Conservation (phyloP, 2,888 invertebrate species). For the Sinodicranocentrus sp. region DNA sequence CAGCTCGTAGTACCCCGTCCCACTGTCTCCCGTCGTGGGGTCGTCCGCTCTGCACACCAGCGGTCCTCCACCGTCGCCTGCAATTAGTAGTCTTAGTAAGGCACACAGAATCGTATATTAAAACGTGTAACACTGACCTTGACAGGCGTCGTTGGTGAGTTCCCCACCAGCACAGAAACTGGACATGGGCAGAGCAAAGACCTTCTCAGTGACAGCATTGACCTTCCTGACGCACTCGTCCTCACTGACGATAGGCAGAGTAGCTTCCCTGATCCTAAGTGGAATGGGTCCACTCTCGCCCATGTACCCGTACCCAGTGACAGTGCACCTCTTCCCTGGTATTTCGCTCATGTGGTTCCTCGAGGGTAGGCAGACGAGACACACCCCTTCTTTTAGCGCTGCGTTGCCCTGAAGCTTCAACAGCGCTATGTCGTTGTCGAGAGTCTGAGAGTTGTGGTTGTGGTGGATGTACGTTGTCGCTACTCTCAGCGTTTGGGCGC, state of each 20-base stretch:
- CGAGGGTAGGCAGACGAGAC: constrained; percentile 92
- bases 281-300: constrained; percentile 94
- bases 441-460: constrained; percentile 95
- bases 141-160: constrained; percentile 94
- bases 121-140: constrained; percentile 81
- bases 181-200: constrained; percentile 94
- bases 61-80: constrained; percentile 69
- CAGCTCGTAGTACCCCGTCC: constrained; percentile 89
- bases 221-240: constrained; percentile 95
- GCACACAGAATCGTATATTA: too few relatives aligned
- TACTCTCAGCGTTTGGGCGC: constrained; percentile 92
- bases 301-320: constrained; percentile 96
- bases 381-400: constrained; percentile 91
- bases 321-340: constrained; percentile 92
- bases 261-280: constrained; percentile 91
- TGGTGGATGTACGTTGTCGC: constrained; percentile 97
- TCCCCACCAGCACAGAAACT: constrained; percentile 97
- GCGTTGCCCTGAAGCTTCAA: constrained; percentile 93
- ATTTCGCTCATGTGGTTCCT: constrained; percentile 87
- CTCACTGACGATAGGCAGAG: constrained; percentile 94
- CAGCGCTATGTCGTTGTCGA: constrained; percentile 96
- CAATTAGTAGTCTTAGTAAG: background rate
- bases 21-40: constrained; percentile 19
- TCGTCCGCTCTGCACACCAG: constrained; percentile 83
- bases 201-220: constrained; percentile 96